A percentile compares a stretch with the other conserved stretches of the same genome.
phyloP scores from a whole-genome alignment of 2,797 vertebrate genomes.

The Odontamblyopus lacepedii region DNA sequence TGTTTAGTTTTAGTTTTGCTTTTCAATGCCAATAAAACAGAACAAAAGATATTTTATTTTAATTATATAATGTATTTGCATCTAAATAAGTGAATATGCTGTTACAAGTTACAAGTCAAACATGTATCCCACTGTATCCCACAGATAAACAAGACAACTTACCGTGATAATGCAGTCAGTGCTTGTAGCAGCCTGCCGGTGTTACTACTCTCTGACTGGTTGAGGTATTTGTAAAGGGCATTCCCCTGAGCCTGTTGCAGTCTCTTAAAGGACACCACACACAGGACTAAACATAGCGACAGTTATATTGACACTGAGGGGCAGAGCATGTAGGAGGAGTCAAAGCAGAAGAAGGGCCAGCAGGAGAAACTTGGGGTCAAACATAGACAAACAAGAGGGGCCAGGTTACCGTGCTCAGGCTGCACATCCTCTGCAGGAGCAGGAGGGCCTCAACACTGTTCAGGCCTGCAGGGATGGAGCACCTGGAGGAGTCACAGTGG shows the following conservation, averaged over 20 bases:
- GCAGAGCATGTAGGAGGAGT: neutral
- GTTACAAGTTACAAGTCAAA: neutral
- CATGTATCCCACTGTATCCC: constrained; percentile 14
- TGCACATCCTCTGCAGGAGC: constrained; percentile 85
- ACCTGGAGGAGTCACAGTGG: constrained; percentile 76
- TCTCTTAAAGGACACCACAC: constrained; percentile 64
- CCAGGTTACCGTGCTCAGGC: constrained; percentile 76
- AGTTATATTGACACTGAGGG: constrained; percentile 9
- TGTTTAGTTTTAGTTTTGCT: neutral
- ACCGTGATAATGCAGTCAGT: constrained; percentile 39
- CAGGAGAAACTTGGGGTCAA: neutral
- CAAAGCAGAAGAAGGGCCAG: neutral
- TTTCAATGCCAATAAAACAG: neutral
- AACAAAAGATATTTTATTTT: neutral
- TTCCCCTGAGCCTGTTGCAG: constrained; percentile 22
- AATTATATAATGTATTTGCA: neutral
- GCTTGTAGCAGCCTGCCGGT: constrained; percentile 21
- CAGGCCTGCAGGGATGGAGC: constrained; percentile 78
- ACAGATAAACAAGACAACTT: constrained; percentile 39
- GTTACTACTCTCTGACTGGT: constrained; percentile 30
- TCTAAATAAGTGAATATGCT: neutral
- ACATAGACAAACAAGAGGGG: neutral
- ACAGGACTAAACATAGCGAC: constrained; percentile 54
- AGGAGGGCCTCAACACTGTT: constrained; percentile 74
- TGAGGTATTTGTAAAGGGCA: constrained; percentile 54